Conservation (phyloP, 1,140 invertebrate genomes). For the Glossosoma conforme region DNA sequence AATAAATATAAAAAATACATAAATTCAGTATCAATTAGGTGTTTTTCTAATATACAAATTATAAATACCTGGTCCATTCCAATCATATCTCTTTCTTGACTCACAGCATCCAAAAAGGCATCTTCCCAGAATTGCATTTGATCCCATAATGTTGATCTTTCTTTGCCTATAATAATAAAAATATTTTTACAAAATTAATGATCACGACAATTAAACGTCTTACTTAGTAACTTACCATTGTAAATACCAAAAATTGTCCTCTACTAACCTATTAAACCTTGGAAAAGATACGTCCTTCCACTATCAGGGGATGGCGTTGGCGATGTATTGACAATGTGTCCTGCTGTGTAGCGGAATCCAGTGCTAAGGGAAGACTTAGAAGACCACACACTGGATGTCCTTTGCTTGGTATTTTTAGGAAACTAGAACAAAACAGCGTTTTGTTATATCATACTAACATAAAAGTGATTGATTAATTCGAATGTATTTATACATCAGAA, state of each 20-base stretch:
- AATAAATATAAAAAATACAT: not conserved
- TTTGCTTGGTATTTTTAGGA: slow-evolving; percentile 61
- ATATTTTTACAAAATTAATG: not conserved
- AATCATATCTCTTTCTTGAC: slow-evolving; percentile 97
- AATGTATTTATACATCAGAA: no score
- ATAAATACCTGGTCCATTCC: slow-evolving; percentile 88
- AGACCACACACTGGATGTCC: slow-evolving; percentile 86
- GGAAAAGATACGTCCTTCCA: slow-evolving; percentile 86
- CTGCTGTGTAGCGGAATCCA: slow-evolving; percentile 83
- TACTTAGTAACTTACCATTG: no score
- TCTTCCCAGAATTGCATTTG: slow-evolving; percentile 99
- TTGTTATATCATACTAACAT: not conserved
- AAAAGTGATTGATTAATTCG: no score
- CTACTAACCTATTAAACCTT: slow-evolving; percentile 62
- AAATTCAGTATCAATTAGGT: not conserved
- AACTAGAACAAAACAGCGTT: slow-evolving; percentile 56
- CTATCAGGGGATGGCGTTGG: slow-evolving; percentile 81
- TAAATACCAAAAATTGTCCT: no score
- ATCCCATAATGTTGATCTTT: slow-evolving; percentile 89
- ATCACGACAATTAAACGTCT: not conserved
- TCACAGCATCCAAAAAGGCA: slow-evolving; percentile 96
- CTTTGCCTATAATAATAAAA: slow-evolving; percentile 39
- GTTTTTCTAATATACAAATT: slow-evolving; percentile 7
- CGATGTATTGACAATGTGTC: slow-evolving; percentile 78
- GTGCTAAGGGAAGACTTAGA: slow-evolving; percentile 86